Conservation (phyloP, 2,113 vertebrate species). For the Mobula birostris region DNA sequence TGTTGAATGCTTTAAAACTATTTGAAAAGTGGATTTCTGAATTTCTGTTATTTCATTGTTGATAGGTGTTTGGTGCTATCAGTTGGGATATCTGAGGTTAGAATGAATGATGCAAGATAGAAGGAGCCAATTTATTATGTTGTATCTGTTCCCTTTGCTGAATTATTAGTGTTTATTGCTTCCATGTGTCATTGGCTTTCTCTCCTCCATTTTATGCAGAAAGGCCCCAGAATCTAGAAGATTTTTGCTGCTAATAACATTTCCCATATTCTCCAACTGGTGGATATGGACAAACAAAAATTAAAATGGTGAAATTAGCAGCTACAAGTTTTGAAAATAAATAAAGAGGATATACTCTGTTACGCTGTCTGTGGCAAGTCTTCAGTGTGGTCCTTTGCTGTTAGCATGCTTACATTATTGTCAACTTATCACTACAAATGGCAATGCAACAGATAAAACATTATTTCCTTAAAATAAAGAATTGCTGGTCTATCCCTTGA, state of each 20-base stretch:
- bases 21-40: background rate
- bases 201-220: background rate
- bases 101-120: background rate
- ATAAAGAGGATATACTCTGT: no score
- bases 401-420: no score
- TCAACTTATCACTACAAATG: no score
- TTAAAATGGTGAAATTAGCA: background rate
- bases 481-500: no score
- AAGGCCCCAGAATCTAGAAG: background rate
- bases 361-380: no score
- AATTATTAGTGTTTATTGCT: background rate
- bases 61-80: background rate
- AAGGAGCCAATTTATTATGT: background rate
- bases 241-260: background rate
- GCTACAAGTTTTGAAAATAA: background rate
- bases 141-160: background rate
- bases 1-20: background rate
- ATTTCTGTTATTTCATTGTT: background rate
- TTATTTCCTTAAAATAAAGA: no score
- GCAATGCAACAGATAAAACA: no score
- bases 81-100: background rate
- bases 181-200: background rate
- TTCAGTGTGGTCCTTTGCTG: no score
- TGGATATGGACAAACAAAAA: background rate
- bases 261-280: background rate